These are phyloP conservation scores for Urophycis tenuis DNA, from an alignment of 2,797 vertebrate species.

Conservation along the genomic window DNA sequence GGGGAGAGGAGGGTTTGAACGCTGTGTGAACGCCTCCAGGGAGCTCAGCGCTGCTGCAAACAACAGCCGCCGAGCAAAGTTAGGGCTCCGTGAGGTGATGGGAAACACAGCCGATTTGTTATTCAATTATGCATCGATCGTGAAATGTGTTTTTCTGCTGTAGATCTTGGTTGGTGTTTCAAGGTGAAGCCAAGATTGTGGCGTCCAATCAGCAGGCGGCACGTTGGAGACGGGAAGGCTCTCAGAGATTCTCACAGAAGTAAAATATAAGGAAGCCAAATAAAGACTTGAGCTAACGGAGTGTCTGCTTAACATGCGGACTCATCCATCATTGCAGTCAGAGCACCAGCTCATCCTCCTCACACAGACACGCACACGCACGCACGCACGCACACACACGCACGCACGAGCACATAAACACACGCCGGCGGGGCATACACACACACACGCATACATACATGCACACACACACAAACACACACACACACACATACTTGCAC, in stretches of 20 bases:
- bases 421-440: too few species aligned
- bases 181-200: neutral
- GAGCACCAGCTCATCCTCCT: slow-evolving; percentile 36
- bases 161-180: neutral
- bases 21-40: too few species aligned
- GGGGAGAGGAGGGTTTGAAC: too few species aligned
- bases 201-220: neutral
- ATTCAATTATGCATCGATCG: neutral
- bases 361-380: slow-evolving; percentile 51
- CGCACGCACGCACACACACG: slow-evolving; percentile 40
- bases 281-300: slow-evolving; percentile 51
- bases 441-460: slow-evolving; percentile 16
- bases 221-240: neutral
- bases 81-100: neutral
- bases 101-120: neutral
- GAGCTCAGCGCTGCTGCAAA: neutral
- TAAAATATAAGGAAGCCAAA: slow-evolving; percentile 25
- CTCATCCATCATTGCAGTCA: slow-evolving; percentile 58
- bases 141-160: neutral
- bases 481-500: slow-evolving; percentile 9
- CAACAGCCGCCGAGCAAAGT: neutral
- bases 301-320: slow-evolving; percentile 47
- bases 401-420: too few species aligned
- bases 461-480: slow-evolving; percentile 16
- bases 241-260: neutral